Evolutionary conservation across 2,888 invertebrate species (phyloP), one percentile per base, ranked within the genome.

Genomic region (Pseudeuparius sepicola): DNA sequence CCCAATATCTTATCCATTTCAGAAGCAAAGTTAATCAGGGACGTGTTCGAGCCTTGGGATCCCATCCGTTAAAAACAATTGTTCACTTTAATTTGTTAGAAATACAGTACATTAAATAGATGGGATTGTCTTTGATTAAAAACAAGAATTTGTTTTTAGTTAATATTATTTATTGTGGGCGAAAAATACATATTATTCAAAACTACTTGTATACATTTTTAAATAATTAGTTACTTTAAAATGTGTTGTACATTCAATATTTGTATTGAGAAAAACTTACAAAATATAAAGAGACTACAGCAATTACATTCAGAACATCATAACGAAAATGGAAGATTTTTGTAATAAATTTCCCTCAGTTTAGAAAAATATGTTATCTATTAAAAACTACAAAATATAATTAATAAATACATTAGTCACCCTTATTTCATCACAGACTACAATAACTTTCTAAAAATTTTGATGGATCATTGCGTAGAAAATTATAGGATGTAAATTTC

Each of bases 21-120:
- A 79, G 78, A 70, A 44, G 67, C 69, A 27, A 72, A 70, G 57
- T 75, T 74, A 55, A 73, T 66, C 55, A 68, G 57, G 6, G 76
- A 80, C 7, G 59, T 78, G 20, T 52, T 81, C 18, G 69, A 73
- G 43, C 61, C 63, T 5, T 82, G 81, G 81, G 57, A 66, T 28
- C 81, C 81, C 42, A 64, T 79, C 47, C 78, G 81, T 59, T 80
- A 70, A 63, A 13, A 14, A 18, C 14, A 18, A 31, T 7, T 10
- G 15, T 12, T 36, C 20, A 23, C 13, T 18, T n/a, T n/a, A n/a
- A n/a, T n/a, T n/a, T n/a, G n/a, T n/a, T n/a, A n/a, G n/a, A n/a
- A n/a, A n/a, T n/a, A n/a, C n/a, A n/a, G n/a, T n/a, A n/a, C n/a
- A n/a, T n/a, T n/a, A n/a, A n/a, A n/a, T n/a, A n/a, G n/a, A n/a